Conservation (phyloP, 1,140 invertebrate species). For the Drosophila repleta region DNA sequence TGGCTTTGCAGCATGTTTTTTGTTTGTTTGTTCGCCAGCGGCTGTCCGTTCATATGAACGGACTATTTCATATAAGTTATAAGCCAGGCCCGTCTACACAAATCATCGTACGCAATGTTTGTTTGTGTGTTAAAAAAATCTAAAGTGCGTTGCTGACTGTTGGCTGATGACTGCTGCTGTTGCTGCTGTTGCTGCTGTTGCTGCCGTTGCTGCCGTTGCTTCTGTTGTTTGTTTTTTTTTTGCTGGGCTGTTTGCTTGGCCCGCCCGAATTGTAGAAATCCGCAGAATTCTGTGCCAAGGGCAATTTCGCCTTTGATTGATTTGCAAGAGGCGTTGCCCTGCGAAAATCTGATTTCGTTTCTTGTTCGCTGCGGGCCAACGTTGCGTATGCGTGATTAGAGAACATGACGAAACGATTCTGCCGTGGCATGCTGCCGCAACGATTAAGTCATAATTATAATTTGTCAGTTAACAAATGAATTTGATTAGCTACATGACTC, state of each 20-base stretch:
- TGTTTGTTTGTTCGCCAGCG: constrained; percentile 8
- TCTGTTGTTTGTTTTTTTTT: constrained; percentile 33
- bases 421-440: constrained; percentile 41
- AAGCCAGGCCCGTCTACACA: constrained; percentile 63
- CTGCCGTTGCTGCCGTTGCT: constrained; percentile 21
- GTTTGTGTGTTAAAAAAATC: constrained; percentile 32
- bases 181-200: not conserved
- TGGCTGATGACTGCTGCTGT: constrained; percentile 19
- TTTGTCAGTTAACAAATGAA: constrained; percentile 60
- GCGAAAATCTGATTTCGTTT: constrained; percentile 3
- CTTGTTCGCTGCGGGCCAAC: constrained; percentile 28
- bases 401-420: constrained; percentile 35
- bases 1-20: constrained; percentile 26
- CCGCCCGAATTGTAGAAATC: constrained; percentile 21
- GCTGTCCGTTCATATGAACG: constrained; percentile 45
- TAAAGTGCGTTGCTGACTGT: constrained; percentile 60
- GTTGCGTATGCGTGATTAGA: constrained; percentile 70
- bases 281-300: constrained; percentile 61
- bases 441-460: constrained; percentile 80
- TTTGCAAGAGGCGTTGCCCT: constrained; percentile 60
- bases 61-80: constrained; percentile 62
- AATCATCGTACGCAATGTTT: constrained; percentile 74
- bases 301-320: constrained; percentile 79
- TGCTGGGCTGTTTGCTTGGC: constrained; percentile 33
- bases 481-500: constrained; percentile 59